Conservation (phyloP, 2,888 invertebrate species). For the Catocala fraxini region DNA sequence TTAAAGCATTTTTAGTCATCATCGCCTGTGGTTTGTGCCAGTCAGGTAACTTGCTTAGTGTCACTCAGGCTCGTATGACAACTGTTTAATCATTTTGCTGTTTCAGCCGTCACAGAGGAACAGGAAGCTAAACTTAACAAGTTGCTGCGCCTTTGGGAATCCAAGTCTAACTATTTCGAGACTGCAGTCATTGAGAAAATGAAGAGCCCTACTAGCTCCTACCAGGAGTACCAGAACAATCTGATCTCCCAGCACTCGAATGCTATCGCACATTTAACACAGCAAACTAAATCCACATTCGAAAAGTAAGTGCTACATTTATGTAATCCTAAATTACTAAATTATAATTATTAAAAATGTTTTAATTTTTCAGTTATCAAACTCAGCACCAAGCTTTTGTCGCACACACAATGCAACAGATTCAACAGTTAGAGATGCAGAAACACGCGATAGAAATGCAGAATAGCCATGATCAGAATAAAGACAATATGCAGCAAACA, state of each 20-base stretch:
- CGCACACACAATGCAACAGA: slow-evolving; percentile 95
- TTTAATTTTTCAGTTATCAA: slow-evolving; percentile 89
- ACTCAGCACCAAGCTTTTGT: slow-evolving; percentile 98
- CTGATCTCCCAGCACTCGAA: slow-evolving; percentile 93
- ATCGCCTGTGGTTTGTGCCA: slow-evolving; percentile 78
- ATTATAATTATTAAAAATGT: slow-evolving; percentile 5
- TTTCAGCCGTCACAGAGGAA: slow-evolving; percentile 93
- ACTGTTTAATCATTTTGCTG: slow-evolving; percentile 78
- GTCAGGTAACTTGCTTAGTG: slow-evolving; percentile 84
- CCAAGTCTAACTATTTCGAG: slow-evolving; percentile 96
- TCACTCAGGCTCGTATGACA: slow-evolving; percentile 71
- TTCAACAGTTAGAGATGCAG: slow-evolving; percentile 94
- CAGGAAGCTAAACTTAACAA: slow-evolving; percentile 97
- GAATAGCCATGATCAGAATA: slow-evolving; percentile 71
- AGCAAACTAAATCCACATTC: slow-evolving; percentile 94
- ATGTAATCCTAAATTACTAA: slow-evolving; percentile 15
- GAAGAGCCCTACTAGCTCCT: slow-evolving; percentile 95
- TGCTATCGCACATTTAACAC: slow-evolving; percentile 92
- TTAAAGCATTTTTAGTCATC: slow-evolving; percentile 77
- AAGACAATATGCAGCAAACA: slow-evolving; percentile 63
- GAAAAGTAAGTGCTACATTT: slow-evolving; percentile 87
- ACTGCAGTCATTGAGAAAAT: slow-evolving; percentile 94
- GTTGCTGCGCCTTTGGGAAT: slow-evolving; percentile 98
- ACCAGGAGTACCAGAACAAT: slow-evolving; percentile 95
- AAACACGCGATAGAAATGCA: slow-evolving; percentile 89